These are phyloP conservation scores for Hypotaenidia philippensis DNA, from an alignment of 2,797 vertebrate genomes.

Conservation along the genomic window DNA sequence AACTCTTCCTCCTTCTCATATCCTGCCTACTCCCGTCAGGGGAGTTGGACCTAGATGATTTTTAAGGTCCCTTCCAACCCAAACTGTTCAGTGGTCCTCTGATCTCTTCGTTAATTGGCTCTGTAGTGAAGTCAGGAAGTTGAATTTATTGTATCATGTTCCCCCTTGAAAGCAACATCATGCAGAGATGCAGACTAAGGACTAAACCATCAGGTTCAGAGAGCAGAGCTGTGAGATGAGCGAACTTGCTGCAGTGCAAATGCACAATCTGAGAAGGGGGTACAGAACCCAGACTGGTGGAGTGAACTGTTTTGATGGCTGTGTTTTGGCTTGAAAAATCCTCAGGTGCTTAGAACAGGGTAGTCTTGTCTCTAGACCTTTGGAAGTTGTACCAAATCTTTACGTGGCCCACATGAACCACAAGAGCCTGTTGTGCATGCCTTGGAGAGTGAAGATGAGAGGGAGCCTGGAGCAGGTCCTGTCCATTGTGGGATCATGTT, in stretches of 20 bases:
- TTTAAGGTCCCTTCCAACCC: too few relatives aligned
- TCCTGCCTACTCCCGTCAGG: too few relatives aligned
- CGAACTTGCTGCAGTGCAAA: background rate
- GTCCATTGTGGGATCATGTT: background rate
- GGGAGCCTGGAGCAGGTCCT: background rate
- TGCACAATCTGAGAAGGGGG: background rate
- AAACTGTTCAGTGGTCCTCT: too few relatives aligned
- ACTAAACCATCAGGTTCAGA: conserved; percentile 14
- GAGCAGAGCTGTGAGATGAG: background rate
- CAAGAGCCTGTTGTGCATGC: accelerated
- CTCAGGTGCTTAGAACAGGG: background rate
- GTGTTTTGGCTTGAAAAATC: conserved; percentile 1
- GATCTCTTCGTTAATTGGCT: background rate
- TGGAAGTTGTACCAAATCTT: background rate
- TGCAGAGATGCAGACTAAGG: background rate
- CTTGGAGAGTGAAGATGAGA: background rate
- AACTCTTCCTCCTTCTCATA: background rate
- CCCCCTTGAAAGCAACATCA: background rate
- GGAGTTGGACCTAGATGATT: too few relatives aligned
- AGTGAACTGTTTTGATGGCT: background rate
- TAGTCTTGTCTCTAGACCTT: background rate
- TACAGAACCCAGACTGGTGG: background rate
- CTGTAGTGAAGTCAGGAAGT: background rate
- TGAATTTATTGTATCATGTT: background rate
- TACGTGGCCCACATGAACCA: background rate